A percentile compares a stretch with the other conserved stretches of the same genome.
Evolutionary conservation across 2,797 vertebrate species (phyloP).

Genomic region (Molossus alvarezi): DNA sequence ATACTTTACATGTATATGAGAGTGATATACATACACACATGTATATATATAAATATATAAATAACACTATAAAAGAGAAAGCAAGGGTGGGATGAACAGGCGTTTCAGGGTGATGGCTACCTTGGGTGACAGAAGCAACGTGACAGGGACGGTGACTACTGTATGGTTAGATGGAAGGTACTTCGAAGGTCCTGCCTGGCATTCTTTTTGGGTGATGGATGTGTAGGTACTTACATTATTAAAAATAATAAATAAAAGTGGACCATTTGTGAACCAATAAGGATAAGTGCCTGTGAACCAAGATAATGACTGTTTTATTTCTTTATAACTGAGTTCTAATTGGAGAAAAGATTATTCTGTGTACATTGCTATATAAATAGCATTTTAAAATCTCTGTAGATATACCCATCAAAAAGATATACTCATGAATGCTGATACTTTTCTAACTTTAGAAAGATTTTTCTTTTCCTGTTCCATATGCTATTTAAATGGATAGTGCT

Average conservation of each 20-base stretch:
- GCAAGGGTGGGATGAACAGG: neutral
- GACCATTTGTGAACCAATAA: neutral
- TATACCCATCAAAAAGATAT: neutral
- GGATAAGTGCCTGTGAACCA: neutral
- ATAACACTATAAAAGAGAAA: neutral
- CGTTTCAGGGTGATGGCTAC: neutral
- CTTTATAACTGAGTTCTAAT: slow-evolving; percentile 16
- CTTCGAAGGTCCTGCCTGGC: neutral
- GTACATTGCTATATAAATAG: neutral
- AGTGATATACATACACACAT: neutral
- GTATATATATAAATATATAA: neutral
- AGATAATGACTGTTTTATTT: neutral
- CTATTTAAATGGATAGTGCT: neutral
- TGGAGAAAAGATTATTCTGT: slow-evolving; percentile 35
- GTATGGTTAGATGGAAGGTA: neutral
- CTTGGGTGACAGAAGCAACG: neutral
- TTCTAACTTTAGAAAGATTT: neutral
- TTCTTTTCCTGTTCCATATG: slow-evolving; percentile 7
- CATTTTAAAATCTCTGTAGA: neutral
- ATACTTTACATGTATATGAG: neutral
- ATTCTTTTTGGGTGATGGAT: slow-evolving; percentile 1
- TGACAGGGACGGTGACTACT: neutral
- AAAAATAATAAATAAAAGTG: slow-evolving; percentile 24
- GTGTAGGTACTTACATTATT: neutral
- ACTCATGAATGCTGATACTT: slow-evolving; percentile 16